phyloP scores from a whole-genome alignment of 2,113 vertebrate species.

The Ascaphus truei region DNA sequence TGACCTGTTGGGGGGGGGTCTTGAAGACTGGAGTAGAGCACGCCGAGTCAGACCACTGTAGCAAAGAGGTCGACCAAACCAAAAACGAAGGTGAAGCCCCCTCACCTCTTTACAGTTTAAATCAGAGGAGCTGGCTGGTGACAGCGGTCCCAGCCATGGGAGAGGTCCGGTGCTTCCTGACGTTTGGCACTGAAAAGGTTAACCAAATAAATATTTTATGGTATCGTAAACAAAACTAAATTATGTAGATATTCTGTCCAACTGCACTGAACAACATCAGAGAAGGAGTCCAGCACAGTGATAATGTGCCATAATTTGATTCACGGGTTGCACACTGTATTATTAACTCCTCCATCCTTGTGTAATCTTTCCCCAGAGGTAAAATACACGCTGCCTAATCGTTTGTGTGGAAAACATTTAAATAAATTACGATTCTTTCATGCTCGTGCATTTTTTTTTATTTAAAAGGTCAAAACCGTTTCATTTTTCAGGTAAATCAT shows the following conservation, averaged over 20 bases:
- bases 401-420: slow-evolving; percentile 40
- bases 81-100: too few species aligned
- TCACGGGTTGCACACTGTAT: slow-evolving; percentile 30
- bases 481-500: slow-evolving; percentile 49
- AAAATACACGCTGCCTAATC: slow-evolving; percentile 35
- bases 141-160: too few species aligned
- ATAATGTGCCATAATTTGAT: slow-evolving; percentile 37
- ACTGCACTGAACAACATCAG: slow-evolving; percentile 34
- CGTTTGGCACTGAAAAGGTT: too few species aligned
- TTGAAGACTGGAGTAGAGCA: too few species aligned
- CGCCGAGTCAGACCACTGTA: too few species aligned
- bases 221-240: slow-evolving; percentile 15
- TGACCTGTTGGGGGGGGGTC: too few species aligned
- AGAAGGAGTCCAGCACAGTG: slow-evolving; percentile 19
- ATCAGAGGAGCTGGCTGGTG: too few species aligned
- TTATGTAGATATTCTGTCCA: neutral
- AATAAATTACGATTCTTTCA: slow-evolving; percentile 42
- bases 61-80: too few species aligned
- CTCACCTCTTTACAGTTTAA: too few species aligned
- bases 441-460: slow-evolving; percentile 32
- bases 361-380: slow-evolving; percentile 25
- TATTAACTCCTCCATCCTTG: slow-evolving; percentile 31
- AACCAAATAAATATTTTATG: neutral
- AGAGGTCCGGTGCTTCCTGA: too few species aligned
- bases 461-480: slow-evolving; percentile 44